Evolutionary conservation across 2,888 invertebrate genomes (phyloP).

Genomic region (Sussaba pulchella): DNA sequence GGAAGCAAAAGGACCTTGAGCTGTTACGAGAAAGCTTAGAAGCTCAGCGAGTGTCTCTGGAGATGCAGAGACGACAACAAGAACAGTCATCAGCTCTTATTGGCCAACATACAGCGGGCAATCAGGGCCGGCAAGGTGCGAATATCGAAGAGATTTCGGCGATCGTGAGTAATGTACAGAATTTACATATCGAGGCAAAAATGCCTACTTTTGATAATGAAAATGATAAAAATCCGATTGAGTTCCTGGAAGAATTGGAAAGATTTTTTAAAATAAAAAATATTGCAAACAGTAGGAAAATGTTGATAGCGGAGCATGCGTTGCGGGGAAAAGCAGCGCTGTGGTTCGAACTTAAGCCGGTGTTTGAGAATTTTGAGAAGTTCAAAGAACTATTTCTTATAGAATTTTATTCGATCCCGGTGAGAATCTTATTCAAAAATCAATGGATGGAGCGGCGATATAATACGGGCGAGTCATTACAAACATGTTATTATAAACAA

Average conservation of each 20-base stretch:
- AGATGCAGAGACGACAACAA: conserved; percentile 17
- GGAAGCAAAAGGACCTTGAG: conserved; percentile 4
- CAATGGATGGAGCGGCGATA: conserved; percentile 24
- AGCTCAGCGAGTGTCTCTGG: neutral
- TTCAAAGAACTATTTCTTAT: conserved; percentile 16
- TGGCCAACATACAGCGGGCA: neutral
- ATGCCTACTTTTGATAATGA: conserved; percentile 49
- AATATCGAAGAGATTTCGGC: neutral
- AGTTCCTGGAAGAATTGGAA: conserved; percentile 59
- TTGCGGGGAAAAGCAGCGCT: conserved; percentile 40
- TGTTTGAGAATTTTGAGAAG: neutral
- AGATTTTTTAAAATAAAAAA: conserved; percentile 49
- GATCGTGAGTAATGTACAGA: conserved; percentile 7
- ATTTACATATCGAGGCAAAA: conserved; percentile 39
- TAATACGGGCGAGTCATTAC: neutral
- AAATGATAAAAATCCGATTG: conserved; percentile 24
- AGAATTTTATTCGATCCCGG: conserved; percentile 48
- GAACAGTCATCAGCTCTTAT: neutral
- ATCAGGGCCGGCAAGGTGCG: neutral
- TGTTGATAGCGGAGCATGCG: conserved; percentile 31
- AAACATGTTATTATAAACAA: conserved; percentile 41
- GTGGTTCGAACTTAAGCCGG: conserved; percentile 10
- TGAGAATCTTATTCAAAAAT: conserved; percentile 28
- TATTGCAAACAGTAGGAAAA: conserved; percentile 14
- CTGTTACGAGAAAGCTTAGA: neutral